Conservation (phyloP, 2,113 vertebrate genomes). For the Xenopus tropicalis region UCB_Xtro_10.0 CM004449.2:102202501-102203000, state of each 20-base stretch:
- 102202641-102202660: conserved; percentile 75
- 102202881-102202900: conserved; percentile 13
- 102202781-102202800: conserved; percentile 67
- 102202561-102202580: conserved; percentile 43
- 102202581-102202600: conserved; percentile 46
- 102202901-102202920: background rate
- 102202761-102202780: conserved; percentile 80
- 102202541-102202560: conserved; percentile 5
- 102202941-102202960: no score
- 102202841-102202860: conserved; percentile 30
- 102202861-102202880: conserved; percentile 8
- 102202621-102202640: conserved; percentile 92
- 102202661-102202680: conserved; percentile 77
- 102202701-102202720: conserved; percentile 91
- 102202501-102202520: background rate
- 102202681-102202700: conserved; percentile 84
- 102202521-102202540: conserved; percentile 37
- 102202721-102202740: conserved; percentile 98
- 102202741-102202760: conserved; percentile 92
- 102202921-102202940: no score
- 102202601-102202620: conserved; percentile 52
- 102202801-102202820: conserved; percentile 47
- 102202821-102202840: conserved; percentile 49
- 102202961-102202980: no score
- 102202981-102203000: no score